phyloP scores from a whole-genome alignment of 2,113 vertebrate species.

The Gopherus evgoodei region DNA sequence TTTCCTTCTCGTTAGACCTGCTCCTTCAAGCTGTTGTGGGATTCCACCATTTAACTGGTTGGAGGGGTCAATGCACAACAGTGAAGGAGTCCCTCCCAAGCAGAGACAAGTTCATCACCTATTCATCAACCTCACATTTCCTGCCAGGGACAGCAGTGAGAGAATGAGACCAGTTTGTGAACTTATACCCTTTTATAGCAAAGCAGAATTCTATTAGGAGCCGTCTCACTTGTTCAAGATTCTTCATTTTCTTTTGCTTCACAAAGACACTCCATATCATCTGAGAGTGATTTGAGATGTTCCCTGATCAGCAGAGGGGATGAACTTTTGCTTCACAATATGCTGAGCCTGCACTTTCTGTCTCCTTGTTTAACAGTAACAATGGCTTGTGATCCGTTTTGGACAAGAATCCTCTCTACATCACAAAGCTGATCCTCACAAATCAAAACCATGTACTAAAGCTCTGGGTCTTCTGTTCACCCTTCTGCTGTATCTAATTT shows the following conservation, averaged over 20 bases:
- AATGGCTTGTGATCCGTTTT: constrained; percentile 30
- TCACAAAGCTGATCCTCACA: constrained; percentile 64
- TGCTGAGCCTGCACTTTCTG: not conserved
- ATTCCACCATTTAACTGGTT: not conserved
- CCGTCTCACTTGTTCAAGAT: not conserved
- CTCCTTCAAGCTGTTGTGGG: not conserved
- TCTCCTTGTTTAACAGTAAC: constrained; percentile 38
- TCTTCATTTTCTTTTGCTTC: not conserved
- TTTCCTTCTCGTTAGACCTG: not conserved
- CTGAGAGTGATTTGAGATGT: not conserved
- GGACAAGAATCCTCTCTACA: constrained; percentile 58
- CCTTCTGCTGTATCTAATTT: constrained; percentile 59
- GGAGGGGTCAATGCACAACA: not conserved
- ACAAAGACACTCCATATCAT: not conserved
- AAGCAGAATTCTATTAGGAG: not conserved
- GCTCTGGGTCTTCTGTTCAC: constrained; percentile 61
- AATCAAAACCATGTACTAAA: constrained; percentile 49
- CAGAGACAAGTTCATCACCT: not conserved
- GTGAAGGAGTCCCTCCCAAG: not conserved
- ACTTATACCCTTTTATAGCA: not conserved
- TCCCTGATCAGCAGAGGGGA: not conserved
- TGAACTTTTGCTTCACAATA: not conserved
- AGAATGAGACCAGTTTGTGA: not conserved
- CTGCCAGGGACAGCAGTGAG: not conserved
- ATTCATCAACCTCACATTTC: not conserved